phyloP scores from a whole-genome alignment of 2,888 invertebrate species.

The Meta bourneti region DNA sequence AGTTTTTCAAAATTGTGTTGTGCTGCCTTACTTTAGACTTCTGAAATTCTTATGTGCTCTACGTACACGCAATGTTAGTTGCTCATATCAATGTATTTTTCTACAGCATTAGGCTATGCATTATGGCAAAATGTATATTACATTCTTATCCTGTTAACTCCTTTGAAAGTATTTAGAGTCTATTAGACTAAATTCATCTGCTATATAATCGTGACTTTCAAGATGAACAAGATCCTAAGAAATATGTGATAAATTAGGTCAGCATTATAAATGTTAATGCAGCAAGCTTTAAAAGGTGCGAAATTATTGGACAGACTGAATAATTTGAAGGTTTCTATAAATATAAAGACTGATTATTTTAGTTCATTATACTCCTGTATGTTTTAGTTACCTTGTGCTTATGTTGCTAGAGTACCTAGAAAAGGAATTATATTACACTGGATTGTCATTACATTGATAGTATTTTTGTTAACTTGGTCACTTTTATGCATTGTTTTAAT shows the following conservation, averaged over 20 bases:
- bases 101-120: slow-evolving; percentile 3
- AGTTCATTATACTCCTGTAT: too few species aligned
- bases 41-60: slow-evolving; percentile 11
- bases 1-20: too few species aligned
- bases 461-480: too few species aligned
- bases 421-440: too few species aligned
- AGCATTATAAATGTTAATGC: not conserved
- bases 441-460: too few species aligned
- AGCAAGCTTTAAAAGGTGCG: not conserved
- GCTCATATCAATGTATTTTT: slow-evolving; percentile 40
- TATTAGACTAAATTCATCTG: not conserved
- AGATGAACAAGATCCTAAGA: not conserved
- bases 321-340: too few species aligned
- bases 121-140: not conserved
- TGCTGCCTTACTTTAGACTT: not conserved
- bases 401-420: too few species aligned
- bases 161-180: not conserved
- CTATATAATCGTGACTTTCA: not conserved
- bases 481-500: too few species aligned
- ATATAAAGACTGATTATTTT: too few species aligned
- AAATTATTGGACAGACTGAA: not conserved
- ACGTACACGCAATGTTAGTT: not conserved
- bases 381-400: too few species aligned
- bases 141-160: not conserved
- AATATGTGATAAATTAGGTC: not conserved